These are phyloP conservation scores for Trichopoda pennipes DNA, from an alignment of 2,888 invertebrate species.

Conservation along the genomic window DNA sequence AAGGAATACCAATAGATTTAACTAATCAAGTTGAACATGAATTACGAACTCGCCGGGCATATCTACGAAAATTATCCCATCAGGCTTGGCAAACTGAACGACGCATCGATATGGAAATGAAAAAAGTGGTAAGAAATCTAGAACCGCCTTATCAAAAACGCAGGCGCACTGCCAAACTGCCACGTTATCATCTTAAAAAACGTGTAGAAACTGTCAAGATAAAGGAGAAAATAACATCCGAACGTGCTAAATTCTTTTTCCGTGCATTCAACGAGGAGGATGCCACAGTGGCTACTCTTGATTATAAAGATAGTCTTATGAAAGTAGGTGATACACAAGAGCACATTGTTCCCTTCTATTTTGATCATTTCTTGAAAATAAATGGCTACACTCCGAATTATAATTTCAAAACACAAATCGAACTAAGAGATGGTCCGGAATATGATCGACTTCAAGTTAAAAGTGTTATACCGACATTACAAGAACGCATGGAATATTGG, in stretches of 20 bases:
- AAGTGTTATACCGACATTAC: slow-evolving; percentile 71
- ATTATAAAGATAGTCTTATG: slow-evolving; percentile 73
- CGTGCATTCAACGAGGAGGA: slow-evolving; percentile 77
- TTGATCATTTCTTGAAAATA: slow-evolving; percentile 78
- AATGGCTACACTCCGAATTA: slow-evolving; percentile 79
- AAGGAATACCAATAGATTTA: slow-evolving; percentile 73
- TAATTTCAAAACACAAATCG: slow-evolving; percentile 78
- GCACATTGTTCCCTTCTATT: slow-evolving; percentile 79
- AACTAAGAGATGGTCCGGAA: slow-evolving; percentile 77
- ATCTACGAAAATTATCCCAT: slow-evolving; percentile 73
- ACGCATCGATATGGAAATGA: slow-evolving; percentile 77
- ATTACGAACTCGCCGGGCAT: slow-evolving; percentile 73
- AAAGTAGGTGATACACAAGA: slow-evolving; percentile 75
- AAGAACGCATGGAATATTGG: slow-evolving; percentile 74
- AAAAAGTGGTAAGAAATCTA: slow-evolving; percentile 77
- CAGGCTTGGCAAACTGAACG: slow-evolving; percentile 77
- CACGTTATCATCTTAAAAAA: slow-evolving; percentile 74
- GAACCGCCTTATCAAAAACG: slow-evolving; percentile 75
- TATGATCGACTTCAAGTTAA: slow-evolving; percentile 71
- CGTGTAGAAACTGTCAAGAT: slow-evolving; percentile 50
- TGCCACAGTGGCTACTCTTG: slow-evolving; percentile 58
- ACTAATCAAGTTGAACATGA: slow-evolving; percentile 71
- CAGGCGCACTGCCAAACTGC: slow-evolving; percentile 73
- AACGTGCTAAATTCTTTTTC: slow-evolving; percentile 76
- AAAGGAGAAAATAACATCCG: slow-evolving; percentile 72